phyloP scores from a whole-genome alignment of 2,113 vertebrate species.

The Triplophysa tibetana region DNA sequence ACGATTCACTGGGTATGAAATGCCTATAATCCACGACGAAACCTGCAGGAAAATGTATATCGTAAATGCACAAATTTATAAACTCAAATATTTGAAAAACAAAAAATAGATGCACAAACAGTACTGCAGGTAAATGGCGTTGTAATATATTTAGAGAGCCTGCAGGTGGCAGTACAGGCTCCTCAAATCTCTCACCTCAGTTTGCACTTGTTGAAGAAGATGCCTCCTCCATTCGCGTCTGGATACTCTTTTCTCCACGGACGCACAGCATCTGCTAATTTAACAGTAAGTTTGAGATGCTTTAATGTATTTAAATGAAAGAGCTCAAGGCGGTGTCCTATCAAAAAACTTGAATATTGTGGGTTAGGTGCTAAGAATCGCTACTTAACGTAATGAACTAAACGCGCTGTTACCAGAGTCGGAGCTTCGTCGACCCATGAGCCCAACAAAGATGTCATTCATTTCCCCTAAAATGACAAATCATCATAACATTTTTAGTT shows the following conservation, averaged over 20 bases:
- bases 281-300: slow-evolving; percentile 17
- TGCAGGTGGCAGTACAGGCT: slow-evolving; percentile 5
- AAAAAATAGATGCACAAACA: neutral
- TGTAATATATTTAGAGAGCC: slow-evolving; percentile 2
- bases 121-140: too few relatives aligned
- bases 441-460: slow-evolving; percentile 93
- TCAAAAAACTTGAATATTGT: too few relatives aligned
- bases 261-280: slow-evolving; percentile 65
- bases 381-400: too few relatives aligned
- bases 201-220: slow-evolving; percentile 77
- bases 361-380: neutral
- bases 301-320: neutral
- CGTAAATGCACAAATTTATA: neutral
- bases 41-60: slow-evolving; percentile 65
- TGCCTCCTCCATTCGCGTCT: slow-evolving; percentile 63
- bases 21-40: slow-evolving; percentile 73
- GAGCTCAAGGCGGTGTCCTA: neutral
- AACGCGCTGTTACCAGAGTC: slow-evolving; percentile 71
- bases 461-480: slow-evolving; percentile 80
- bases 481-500: neutral
- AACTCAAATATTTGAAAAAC: neutral
- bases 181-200: slow-evolving; percentile 64
- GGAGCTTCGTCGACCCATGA: slow-evolving; percentile 87
- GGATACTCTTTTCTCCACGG: slow-evolving; percentile 70
- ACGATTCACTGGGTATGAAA: slow-evolving; percentile 16